Evolutionary conservation across 2,888 invertebrate species (phyloP), one percentile per base, ranked within the genome.

Genomic region (Xanthorhoe designata): DNA sequence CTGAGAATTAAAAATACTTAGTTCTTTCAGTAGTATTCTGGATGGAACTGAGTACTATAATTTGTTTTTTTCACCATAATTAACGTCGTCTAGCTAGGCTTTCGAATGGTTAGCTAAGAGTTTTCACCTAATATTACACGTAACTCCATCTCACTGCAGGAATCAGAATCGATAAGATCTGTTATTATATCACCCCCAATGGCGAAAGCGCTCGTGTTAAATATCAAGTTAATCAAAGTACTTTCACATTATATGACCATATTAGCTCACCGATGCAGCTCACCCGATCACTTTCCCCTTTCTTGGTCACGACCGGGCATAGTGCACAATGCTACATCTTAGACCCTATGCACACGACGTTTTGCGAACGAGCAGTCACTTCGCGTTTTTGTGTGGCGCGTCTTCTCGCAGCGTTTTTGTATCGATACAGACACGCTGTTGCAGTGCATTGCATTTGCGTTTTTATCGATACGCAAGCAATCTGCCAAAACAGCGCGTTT

Each of bases 211-310:
- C 47, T 55, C 63, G 59, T 65, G 69, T 72, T 63, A 65, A 71
- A 70, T 70, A 71, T 71, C 69, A 61, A 75, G 53, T 71, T 60
- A 67, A 64, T 71, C 64, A 64, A 71, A 47, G 58, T 75, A 79
- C 79, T 84, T 82, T 84, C 83, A 73, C 77, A 72, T 72, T 51
- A 69, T 73, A 74, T 70, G 70, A 73, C 75, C 77, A 75, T 79
- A 78, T 83, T 82, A 80, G 76, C 75, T 76, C 76, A 80, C 72
- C 72, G 76, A 75, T 79, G 71, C 70, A 73, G 72, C 78, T 75
- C 71, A 71, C 71, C 76, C 64, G 78, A 79, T 82, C 82, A 86
- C 86, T 86, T 85, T 86, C 84, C 77, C 81, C 75, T 75, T 77
- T 76, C 74, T 64, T 79, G 79, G 76, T 82, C 87, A 85, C 84